Percentiles rank a stretch among this genome's conserved stretches.
Conservation (phyloP, 2,113 vertebrate genomes). For the Ciconia boyciana region DNA sequence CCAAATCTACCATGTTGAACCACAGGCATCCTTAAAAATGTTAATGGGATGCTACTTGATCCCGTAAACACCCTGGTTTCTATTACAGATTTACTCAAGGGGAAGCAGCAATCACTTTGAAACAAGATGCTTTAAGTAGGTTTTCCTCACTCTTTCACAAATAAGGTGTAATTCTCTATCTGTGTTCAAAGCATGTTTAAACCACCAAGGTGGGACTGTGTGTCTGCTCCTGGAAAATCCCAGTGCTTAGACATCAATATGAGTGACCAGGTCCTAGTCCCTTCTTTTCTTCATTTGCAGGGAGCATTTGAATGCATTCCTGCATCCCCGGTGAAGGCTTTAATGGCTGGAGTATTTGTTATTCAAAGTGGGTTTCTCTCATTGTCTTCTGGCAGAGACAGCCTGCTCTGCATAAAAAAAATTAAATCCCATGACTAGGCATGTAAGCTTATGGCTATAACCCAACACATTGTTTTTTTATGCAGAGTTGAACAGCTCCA, state of each 20-base stretch:
- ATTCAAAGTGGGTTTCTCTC: constrained; percentile 3
- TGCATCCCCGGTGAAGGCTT: fast-evolving
- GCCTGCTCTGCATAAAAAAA: background rate
- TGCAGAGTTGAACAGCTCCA: background rate
- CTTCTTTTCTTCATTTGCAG: background rate
- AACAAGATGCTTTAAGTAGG: background rate
- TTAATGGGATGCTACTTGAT: background rate
- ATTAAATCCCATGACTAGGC: background rate
- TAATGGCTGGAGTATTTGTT: background rate
- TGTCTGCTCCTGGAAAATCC: background rate
- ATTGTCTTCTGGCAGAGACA: background rate
- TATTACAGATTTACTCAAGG: too few relatives aligned
- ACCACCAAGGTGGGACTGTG: background rate
- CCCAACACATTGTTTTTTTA: background rate
- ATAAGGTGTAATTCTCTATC: background rate
- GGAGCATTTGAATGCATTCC: background rate
- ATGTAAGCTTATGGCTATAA: background rate
- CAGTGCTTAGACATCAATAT: background rate
- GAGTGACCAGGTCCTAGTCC: background rate
- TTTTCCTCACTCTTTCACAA: background rate
- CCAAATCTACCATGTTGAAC: background rate
- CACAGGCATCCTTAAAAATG: background rate
- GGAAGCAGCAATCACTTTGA: background rate
- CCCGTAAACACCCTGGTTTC: background rate
- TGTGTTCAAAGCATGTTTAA: background rate